Evolutionary conservation across 2,797 vertebrate species (phyloP).

Genomic region (Dendrocincla tyrannina): DNA sequence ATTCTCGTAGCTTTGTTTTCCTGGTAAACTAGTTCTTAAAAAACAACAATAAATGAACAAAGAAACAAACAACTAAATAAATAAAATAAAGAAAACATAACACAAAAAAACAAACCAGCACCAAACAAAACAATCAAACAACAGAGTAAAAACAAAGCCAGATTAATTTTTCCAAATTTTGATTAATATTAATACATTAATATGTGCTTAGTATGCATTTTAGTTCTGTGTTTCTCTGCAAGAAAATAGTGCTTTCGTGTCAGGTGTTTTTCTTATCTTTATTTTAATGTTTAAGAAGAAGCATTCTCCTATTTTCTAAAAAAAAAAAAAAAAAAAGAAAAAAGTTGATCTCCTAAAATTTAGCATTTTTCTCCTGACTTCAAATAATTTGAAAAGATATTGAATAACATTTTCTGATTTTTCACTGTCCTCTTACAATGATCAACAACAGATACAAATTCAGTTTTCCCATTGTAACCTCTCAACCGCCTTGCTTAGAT

Average conservation of each 20-base stretch:
- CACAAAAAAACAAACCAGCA: not conserved
- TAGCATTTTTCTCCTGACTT: not conserved
- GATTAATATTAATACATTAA: not conserved
- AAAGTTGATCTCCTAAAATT: not conserved
- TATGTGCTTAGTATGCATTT: not conserved
- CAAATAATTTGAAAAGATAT: not conserved
- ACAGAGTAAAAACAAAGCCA: accelerated
- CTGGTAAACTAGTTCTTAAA: not conserved
- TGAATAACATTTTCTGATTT: not conserved
- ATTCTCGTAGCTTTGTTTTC: not conserved
- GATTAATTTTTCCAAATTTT: not conserved
- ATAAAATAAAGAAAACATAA: not conserved
- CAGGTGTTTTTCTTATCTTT: not conserved
- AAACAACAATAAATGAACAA: accelerated
- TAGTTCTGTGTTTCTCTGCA: not conserved
- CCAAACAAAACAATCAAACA: not conserved
- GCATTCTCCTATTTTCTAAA: not conserved
- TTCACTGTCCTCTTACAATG: not conserved
- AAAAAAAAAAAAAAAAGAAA: too few species aligned
- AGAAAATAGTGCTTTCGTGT: not conserved
- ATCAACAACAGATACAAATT: not conserved
- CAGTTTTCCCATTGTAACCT: not conserved
- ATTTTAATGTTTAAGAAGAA: not conserved
- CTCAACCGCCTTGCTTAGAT: accelerated
- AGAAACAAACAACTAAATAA: too few species aligned